phyloP scores from a whole-genome alignment of 2,888 invertebrate genomes.

The Blastobasis lacticolella region DNA sequence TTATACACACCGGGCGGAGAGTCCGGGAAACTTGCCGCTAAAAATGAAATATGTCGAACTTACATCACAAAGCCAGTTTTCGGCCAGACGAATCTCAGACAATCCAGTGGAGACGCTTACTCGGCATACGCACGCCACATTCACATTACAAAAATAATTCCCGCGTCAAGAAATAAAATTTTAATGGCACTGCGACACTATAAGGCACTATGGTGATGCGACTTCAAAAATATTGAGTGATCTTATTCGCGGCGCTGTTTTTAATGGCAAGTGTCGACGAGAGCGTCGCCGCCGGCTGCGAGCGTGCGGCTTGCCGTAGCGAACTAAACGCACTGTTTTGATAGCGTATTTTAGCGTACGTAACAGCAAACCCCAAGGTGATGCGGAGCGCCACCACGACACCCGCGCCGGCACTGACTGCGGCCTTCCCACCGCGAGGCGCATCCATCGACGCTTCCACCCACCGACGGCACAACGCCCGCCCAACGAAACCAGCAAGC shows the following conservation, averaged over 20 bases:
- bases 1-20: too few species aligned
- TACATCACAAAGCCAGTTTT: slow-evolving; percentile 37
- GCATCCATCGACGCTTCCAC: slow-evolving; percentile 30
- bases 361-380: slow-evolving; percentile 62
- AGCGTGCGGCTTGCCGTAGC: slow-evolving; percentile 41
- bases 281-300: slow-evolving; percentile 21
- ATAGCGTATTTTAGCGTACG: slow-evolving; percentile 66
- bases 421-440: slow-evolving; percentile 18
- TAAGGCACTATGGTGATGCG: slow-evolving; percentile 28
- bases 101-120: slow-evolving; percentile 36
- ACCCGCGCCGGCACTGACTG: slow-evolving; percentile 35
- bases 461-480: not conserved
- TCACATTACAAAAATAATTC: slow-evolving; percentile 30
- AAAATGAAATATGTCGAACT: slow-evolving; percentile 20
- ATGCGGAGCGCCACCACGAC: slow-evolving; percentile 43
- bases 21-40: not conserved
- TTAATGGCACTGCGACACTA: slow-evolving; percentile 15
- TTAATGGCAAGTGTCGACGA: slow-evolving; percentile 17
- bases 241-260: slow-evolving; percentile 22
- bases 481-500: not conserved
- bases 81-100: slow-evolving; percentile 39
- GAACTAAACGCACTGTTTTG: slow-evolving; percentile 64
- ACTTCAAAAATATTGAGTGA: slow-evolving; percentile 10
- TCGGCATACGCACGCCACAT: slow-evolving; percentile 32
- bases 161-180: slow-evolving; percentile 1